Base-by-base conservation (phyloP, 1,140 invertebrate genomes). In the Dolichoris vasculosae region DNA sequence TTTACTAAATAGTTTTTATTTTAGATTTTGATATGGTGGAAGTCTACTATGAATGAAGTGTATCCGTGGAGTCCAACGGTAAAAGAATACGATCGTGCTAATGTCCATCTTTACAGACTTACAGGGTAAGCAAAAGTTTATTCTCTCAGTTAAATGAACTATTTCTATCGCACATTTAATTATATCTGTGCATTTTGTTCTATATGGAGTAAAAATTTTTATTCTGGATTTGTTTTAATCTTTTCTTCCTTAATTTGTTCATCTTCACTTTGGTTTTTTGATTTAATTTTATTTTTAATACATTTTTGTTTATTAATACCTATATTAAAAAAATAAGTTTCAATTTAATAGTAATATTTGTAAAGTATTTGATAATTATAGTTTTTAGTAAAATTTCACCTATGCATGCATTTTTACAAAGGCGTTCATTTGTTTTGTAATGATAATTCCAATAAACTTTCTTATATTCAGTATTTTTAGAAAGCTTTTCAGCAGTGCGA, bases 41-140 rank as follows among this genome's bases (percentile, higher is more conserved):
- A 96, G 90, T 95, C 95, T 75, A 95, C 95, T 20, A 95, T 95
- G 90, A 96, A 97, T 90, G 96, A 97, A 92, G 96, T 97, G 23
- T 97, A 96, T 92, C 97, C 97, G 17, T 97, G 97, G 97, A 96
- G 96, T 91, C 97, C 97, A 46, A 94, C 96, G 82, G 94, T 96
- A 35, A 96, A 96, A 91, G 96, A 97, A 90, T 95, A 96, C 88
- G 96, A 97, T 92, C 94, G 96, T 88, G 96, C 96, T 51, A 97
- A 97, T 93, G 94, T 97, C 82, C 96, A 97, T 91, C 93, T 97
- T 7, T 96, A 97, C 88, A 94, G 94, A 85, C 88, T 95, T 59
- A 93, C 91, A 85, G 93, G 94, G 94, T 94, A 90, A 86, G 86
- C 82, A 81, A 55, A 79, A 82, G 1, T 64, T 48, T 73, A 26